These are phyloP conservation scores for Forbesichthys agassizii DNA, from an alignment of 2,113 vertebrate species.

Conservation along the genomic window DNA sequence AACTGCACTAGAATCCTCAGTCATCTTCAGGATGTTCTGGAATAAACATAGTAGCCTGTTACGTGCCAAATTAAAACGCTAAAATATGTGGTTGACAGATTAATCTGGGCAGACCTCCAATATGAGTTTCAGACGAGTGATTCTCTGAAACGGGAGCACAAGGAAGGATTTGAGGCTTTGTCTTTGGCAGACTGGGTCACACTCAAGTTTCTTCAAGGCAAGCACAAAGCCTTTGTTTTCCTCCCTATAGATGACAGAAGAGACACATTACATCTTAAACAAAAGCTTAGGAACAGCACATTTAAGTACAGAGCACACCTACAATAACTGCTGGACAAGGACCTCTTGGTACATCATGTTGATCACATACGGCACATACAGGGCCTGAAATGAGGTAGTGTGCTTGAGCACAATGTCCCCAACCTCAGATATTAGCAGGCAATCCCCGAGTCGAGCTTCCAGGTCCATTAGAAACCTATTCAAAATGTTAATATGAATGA, in stretches of 20 bases:
- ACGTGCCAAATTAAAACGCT: background rate
- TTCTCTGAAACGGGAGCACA: slow-evolving; percentile 82
- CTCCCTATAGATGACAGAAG: slow-evolving; percentile 45
- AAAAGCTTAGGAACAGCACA: background rate
- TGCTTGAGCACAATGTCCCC: slow-evolving; percentile 75
- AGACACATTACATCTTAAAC: background rate
- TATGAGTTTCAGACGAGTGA: slow-evolving; percentile 79
- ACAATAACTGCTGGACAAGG: slow-evolving; percentile 73
- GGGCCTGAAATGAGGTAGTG: slow-evolving; percentile 56
- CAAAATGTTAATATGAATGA: background rate
- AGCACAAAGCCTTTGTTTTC: slow-evolving; percentile 69
- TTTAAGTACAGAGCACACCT: slow-evolving; percentile 25
- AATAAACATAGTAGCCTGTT: slow-evolving; percentile 1
- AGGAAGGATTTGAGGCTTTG: slow-evolving; percentile 81
- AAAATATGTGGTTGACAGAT: background rate
- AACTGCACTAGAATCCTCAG: slow-evolving; percentile 26
- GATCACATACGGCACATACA: slow-evolving; percentile 80
- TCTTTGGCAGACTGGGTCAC: slow-evolving; percentile 74
- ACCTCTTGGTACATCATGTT: slow-evolving; percentile 84
- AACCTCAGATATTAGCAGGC: slow-evolving; percentile 64
- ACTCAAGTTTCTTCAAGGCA: slow-evolving; percentile 73
- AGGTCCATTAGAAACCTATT: slow-evolving; percentile 78
- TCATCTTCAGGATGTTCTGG: slow-evolving; percentile 75
- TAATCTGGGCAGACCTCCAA: slow-evolving; percentile 66
- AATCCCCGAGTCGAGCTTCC: slow-evolving; percentile 68